phyloP scores from a whole-genome alignment of 1,140 invertebrate genomes.

The Papilio dardanus region DNA sequence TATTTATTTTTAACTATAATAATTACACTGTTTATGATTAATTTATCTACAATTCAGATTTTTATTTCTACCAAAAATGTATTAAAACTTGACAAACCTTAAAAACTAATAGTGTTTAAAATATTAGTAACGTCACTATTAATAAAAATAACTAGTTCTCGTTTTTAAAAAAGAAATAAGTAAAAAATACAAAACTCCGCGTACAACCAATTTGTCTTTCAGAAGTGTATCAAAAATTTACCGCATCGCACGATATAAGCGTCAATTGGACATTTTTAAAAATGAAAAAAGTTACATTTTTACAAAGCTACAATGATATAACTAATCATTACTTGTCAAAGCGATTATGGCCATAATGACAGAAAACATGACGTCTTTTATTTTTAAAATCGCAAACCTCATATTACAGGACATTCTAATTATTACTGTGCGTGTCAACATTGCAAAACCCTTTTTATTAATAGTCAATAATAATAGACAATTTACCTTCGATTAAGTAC shows the following conservation, averaged over 20 bases:
- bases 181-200: slow-evolving; percentile 14
- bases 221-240: slow-evolving; percentile 34
- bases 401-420: slow-evolving; percentile 19
- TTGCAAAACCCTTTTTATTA: slow-evolving; percentile 20
- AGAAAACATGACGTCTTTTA: slow-evolving; percentile 27
- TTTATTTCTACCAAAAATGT: background rate
- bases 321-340: slow-evolving; percentile 12
- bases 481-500: no score
- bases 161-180: background rate
- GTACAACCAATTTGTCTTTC: slow-evolving; percentile 21
- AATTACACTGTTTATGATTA: background rate
- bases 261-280: slow-evolving; percentile 45
- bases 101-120: background rate
- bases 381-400: slow-evolving; percentile 21
- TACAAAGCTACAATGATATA: background rate
- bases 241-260: slow-evolving; percentile 12
- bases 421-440: slow-evolving; percentile 29
- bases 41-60: background rate
- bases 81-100: background rate
- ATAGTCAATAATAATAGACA: no score
- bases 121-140: background rate
- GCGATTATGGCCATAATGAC: slow-evolving; percentile 23
- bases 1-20: background rate
- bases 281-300: slow-evolving; percentile 27
- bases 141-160: background rate